Base-by-base conservation (phyloP, 2,113 vertebrate species). In the Cromileptes altivelis region DNA sequence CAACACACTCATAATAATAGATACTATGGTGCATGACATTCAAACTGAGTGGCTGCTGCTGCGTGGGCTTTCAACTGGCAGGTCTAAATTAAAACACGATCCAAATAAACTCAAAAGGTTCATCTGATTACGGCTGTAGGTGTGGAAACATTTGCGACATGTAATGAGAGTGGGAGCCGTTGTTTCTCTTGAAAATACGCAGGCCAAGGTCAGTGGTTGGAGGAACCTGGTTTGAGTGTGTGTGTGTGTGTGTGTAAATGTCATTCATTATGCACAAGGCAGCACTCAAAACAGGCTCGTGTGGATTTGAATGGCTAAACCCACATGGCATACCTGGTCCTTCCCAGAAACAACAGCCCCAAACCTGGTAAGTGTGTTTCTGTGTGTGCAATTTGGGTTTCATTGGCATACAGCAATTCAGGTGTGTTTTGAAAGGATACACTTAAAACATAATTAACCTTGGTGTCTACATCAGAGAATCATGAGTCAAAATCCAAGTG, bases 121-220 rank as follows among this genome's bases (percentile, higher is more conserved):
- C n/a, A 78, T 88, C 85, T 80, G 88, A 83, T 82, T 80, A 79
- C 30, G 37, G 68, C 61, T 81, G 75, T 62, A 79, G 67, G 81
- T 80, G 62, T 63, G 80, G 57, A 74, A 52, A 78, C 42, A 60
- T 80, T 88, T 79, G 25, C 21, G 65, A 69, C 52, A 53, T 74
- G 37, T 74, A 81, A 88, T 85, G 77, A 85, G 75, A 82, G 85
- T 70, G 64, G 75, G 65, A 78, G 71, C 30, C 1, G 12, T 52
- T 82, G 74, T 84, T 89, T 82, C 68, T 70, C 62, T 70, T 62
- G 8, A 78, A 86, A 88, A 81, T 71, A 81, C 19, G 73, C 62
- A 70, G 30, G 27, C 67, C 68, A 23, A 10, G 74, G 67, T 85
- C 80, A 82, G 84, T 19, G 55, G 67, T 57, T 81, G 33, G 19